Evolutionary conservation across 2,888 invertebrate genomes (phyloP).

Genomic region (Camptogramma bilineatum): DNA sequence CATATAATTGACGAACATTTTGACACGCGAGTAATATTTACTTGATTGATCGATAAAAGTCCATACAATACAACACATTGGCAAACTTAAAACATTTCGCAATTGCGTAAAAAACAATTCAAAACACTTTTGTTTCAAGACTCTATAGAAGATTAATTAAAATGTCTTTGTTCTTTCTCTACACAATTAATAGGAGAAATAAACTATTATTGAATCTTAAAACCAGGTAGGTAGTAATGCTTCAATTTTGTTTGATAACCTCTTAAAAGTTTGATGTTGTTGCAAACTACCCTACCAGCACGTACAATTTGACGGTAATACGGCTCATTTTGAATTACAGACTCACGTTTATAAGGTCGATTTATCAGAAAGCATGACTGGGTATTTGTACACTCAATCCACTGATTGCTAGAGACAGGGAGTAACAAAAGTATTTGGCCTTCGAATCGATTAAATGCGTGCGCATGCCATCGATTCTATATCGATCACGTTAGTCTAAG

Average conservation of each 20-base stretch:
- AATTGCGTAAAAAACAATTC: constrained; percentile 44
- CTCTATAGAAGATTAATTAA: constrained; percentile 39
- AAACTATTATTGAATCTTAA: constrained; percentile 5
- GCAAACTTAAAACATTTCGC: constrained; percentile 35
- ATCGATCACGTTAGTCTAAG: constrained; percentile 56
- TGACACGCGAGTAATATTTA: constrained; percentile 18
- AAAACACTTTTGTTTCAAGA: constrained; percentile 33
- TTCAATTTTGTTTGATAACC: constrained; percentile 1
- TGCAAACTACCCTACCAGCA: constrained; percentile 1
- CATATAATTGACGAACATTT: constrained; percentile 2
- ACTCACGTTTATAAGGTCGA: not conserved
- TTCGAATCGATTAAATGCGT: constrained; percentile 58
- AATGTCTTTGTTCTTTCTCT: constrained; percentile 33
- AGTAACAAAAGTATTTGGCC: constrained; percentile 56
- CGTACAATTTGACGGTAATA: not conserved
- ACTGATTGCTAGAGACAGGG: constrained; percentile 50
- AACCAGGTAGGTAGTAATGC: not conserved
- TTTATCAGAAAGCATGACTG: not conserved
- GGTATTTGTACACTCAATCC: constrained; percentile 45
- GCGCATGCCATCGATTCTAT: constrained; percentile 58
- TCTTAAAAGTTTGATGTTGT: not conserved
- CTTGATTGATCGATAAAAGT: constrained; percentile 39
- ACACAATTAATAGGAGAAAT: not conserved
- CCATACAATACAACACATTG: constrained; percentile 32
- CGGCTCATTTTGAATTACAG: not conserved